A percentile compares a stretch with the other conserved stretches of the same genome.
Conservation (phyloP, 2,113 vertebrate genomes). For the Bucco capensis region DNA sequence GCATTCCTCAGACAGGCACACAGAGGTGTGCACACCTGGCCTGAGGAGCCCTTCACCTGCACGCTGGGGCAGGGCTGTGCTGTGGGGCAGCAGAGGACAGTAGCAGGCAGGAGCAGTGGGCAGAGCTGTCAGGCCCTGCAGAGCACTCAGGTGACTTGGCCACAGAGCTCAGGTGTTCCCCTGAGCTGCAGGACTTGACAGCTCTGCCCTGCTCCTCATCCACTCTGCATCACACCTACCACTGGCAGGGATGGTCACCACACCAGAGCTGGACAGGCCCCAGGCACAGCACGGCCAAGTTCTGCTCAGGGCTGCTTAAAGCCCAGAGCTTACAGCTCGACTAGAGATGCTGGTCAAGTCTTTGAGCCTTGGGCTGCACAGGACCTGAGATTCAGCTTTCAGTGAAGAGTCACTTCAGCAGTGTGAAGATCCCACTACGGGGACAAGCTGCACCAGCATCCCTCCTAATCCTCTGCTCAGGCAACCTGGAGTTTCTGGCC, state of each 20-base stretch:
- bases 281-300: accelerated
- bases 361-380: neutral
- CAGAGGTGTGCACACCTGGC: accelerated
- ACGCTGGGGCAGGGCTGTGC: accelerated
- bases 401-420: neutral
- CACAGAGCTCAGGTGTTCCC: accelerated
- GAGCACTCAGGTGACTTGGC: accelerated
- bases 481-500: accelerated
- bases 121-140: neutral
- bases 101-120: neutral
- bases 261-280: no score
- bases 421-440: accelerated
- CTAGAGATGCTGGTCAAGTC: accelerated
- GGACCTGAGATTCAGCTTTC: neutral
- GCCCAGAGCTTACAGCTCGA: neutral
- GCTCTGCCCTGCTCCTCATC: neutral
- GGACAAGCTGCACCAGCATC: neutral
- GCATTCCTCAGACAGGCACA: neutral
- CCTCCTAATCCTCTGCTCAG: neutral
- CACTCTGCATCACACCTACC: accelerated
- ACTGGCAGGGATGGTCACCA: accelerated
- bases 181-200: accelerated
- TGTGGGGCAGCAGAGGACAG: accelerated
- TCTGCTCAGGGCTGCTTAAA: neutral
- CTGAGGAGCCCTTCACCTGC: accelerated